Base-by-base conservation (phyloP, 2,113 vertebrate genomes). In the Ailurus styani region DNA sequence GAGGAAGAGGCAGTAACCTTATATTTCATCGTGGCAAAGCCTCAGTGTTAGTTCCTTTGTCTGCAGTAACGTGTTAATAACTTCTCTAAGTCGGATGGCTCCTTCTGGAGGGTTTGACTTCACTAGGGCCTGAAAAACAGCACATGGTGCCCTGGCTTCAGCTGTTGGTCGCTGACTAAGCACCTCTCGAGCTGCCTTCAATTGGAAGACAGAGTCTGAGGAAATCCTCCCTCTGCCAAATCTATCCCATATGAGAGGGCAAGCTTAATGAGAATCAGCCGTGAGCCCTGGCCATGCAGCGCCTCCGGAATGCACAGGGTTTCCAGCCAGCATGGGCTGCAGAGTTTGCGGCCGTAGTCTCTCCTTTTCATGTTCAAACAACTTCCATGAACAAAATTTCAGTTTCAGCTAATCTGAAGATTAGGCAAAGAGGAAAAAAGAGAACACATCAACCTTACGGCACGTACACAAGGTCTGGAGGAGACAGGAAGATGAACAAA, bases 141-240 rank as follows among this genome's bases (percentile, higher is more conserved):
- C 0, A 0, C 95, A 64, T 31, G 64, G 66, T 37, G 85, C 47
- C 55, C 83, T 86, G 73, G 97, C 87, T 88, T 77, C 93, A 87
- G 96, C 68, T 31, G 91, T 62, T 84, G 93, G 81, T 84, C 91
- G 97, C 98, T 98, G 98, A 99, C 81, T 97, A 96, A 98, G 98
- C 98, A 98, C 21, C 52, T 96, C 96, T 91, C 13, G 66, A 34
- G 11, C 57, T 93, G 95, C 90, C 91, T 98, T 94, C 88, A 82
- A 14, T 47, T 37, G 64, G 93, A 68, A 96, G 93, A 81, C 91
- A 25, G 10, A 79, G 57, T 83, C 95, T 85, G 77, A 96, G 78
- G 97, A 93, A 98, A 98, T 93, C 86, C 92, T 73, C 37, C 2
- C 91, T 97, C 90, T 85, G 97, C 95, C 94, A 98, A 98, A 98